phyloP scores from a whole-genome alignment of 2,113 vertebrate species.

The Ploceus nigricollis region DNA sequence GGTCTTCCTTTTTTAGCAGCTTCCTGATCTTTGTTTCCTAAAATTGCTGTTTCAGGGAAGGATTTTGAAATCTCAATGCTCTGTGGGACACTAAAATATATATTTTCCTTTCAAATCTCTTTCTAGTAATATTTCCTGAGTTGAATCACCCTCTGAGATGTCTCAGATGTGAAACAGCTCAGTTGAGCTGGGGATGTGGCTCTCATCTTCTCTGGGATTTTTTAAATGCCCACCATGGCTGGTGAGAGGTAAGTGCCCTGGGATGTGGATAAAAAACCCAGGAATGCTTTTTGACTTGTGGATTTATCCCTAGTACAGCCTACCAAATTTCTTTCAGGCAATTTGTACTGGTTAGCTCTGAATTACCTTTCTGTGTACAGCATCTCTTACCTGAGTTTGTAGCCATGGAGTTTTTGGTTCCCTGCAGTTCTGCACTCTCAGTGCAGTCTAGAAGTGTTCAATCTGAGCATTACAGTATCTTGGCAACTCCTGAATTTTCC shows the following conservation, averaged over 20 bases:
- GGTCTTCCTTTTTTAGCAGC: neutral
- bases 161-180: neutral
- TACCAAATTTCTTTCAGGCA: neutral
- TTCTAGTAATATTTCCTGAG: neutral
- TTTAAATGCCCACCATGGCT: neutral
- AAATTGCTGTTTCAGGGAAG: neutral
- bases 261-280: neutral
- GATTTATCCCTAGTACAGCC: neutral
- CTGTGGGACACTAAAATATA: neutral
- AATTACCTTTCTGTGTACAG: neutral
- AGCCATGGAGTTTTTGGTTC: neutral
- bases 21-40: neutral
- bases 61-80: neutral
- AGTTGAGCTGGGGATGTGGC: neutral
- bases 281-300: neutral
- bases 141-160: neutral
- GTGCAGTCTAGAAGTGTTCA: neutral
- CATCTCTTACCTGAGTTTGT: neutral
- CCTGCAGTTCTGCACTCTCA: neutral
- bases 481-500: neutral
- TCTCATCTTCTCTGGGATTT: neutral
- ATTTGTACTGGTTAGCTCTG: neutral
- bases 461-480: neutral
- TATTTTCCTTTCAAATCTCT: neutral
- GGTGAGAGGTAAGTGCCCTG: neutral